Conservation (phyloP, 2,888 invertebrate species). For the Pandemis cinnamomeana region DNA sequence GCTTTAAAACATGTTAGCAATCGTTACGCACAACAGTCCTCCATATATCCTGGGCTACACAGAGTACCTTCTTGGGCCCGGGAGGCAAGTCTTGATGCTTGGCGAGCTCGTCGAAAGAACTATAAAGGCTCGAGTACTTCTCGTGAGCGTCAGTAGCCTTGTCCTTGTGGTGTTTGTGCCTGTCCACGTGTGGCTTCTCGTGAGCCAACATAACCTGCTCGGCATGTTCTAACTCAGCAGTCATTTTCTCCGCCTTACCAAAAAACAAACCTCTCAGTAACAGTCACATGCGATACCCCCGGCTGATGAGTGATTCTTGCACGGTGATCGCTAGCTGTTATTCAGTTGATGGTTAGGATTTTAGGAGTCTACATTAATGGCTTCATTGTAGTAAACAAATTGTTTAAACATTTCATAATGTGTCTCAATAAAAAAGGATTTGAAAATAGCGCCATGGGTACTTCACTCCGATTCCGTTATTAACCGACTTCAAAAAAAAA, state of each 20-base stretch:
- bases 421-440: not conserved
- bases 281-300: constrained; percentile 54
- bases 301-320: constrained; percentile 61
- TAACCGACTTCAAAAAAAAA: no score
- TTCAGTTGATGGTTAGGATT: constrained; percentile 23
- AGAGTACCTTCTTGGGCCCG: constrained; percentile 75
- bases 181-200: constrained; percentile 75
- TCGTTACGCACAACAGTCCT: constrained; percentile 32
- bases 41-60: constrained; percentile 46
- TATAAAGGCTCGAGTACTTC: constrained; percentile 78
- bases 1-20: constrained; percentile 41
- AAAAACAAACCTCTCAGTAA: constrained; percentile 81
- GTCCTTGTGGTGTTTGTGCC: constrained; percentile 63
- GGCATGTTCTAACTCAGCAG: constrained; percentile 81
- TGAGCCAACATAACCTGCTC: constrained; percentile 83
- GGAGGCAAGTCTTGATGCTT: constrained; percentile 72
- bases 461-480: not conserved
- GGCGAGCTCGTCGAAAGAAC: constrained; percentile 77
- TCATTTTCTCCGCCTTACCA: constrained; percentile 82
- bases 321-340: constrained; percentile 40
- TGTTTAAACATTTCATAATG: not conserved
- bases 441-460: not conserved
- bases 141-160: constrained; percentile 57
- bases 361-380: constrained; percentile 14
- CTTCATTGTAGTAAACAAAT: constrained; percentile 5